phyloP scores from a whole-genome alignment of 2,113 vertebrate species.

The Rhynchopsitta pachyrhyncha region DNA sequence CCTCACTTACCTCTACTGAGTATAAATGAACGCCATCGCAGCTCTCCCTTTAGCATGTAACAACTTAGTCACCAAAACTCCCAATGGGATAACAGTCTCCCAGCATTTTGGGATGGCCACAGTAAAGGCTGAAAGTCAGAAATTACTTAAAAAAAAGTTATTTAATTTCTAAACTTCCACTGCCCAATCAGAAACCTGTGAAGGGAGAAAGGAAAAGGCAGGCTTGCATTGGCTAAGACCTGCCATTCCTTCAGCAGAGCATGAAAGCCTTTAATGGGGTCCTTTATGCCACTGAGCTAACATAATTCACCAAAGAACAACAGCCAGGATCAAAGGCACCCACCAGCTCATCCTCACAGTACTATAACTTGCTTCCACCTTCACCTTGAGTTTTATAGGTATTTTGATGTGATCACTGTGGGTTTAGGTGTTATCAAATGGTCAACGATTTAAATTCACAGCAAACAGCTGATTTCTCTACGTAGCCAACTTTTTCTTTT shows the following conservation, averaged over 20 bases:
- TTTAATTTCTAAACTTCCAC: slow-evolving; percentile 45
- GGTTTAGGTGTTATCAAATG: slow-evolving; percentile 28
- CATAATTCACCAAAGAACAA: slow-evolving; percentile 62
- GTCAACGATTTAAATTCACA: not conserved
- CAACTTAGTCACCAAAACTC: not conserved
- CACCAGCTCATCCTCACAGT: not conserved
- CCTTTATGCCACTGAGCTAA: slow-evolving; percentile 60
- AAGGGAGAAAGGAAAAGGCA: slow-evolving; percentile 43
- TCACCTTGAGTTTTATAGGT: slow-evolving; percentile 3
- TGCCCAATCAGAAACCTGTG: slow-evolving; percentile 66
- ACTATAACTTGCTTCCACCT: slow-evolving; percentile 20
- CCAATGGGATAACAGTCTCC: not conserved
- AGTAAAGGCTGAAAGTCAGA: slow-evolving; percentile 28
- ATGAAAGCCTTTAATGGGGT: slow-evolving; percentile 44
- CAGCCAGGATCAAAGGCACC: slow-evolving; percentile 29
- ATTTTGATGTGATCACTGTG: slow-evolving; percentile 46
- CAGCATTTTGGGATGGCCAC: not conserved
- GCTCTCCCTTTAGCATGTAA: not conserved
- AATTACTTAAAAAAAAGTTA: slow-evolving; percentile 40
- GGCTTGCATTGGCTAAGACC: slow-evolving; percentile 46
- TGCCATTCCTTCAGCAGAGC: slow-evolving; percentile 32
- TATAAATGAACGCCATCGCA: not conserved
- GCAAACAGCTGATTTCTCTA: slow-evolving; percentile 23
- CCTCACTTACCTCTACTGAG: not conserved
- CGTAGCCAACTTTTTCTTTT: slow-evolving; percentile 37